Base-by-base conservation (phyloP, 1,140 invertebrate genomes). In the Drosophila nigromelanica region DNA sequence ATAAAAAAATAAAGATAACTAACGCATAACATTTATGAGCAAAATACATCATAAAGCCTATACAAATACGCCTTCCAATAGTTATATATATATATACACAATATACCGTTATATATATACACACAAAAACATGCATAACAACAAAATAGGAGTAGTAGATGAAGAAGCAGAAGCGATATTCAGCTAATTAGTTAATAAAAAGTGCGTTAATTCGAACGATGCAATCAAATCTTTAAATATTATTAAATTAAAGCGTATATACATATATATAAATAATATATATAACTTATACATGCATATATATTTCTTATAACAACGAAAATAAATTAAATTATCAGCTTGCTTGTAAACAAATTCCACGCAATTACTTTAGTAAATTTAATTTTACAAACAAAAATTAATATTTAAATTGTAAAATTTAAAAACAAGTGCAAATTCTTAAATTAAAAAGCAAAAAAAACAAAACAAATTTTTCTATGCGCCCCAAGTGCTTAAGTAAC, bases 361-460 rank as follows among this genome's bases (percentile, higher is more conserved):
- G 82, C 82, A 87, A 87, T 86, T 86, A 86, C 81, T 86, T 86
- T 87, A 86, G 80, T 50, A 77, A 71, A 73, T 70, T 86, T 86
- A 86, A 82, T 86, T 86, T 86, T 74, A 68, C 56, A 24, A 54
- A 55, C 7, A 51, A 50, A 47, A 24, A 24, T 59, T 42, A 18
- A 73, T 67, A 43, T 55, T 30, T 56, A 37, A 48, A 48, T 21
- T 48, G 50, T 43, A 30, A 63, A 63, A 30, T 56, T 27, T 66
- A 43, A 63, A 72, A 73, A 67, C 14, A 87, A 86, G 81, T 86
- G 82, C 71, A 81, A 86, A 86, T 85, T 81, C 63, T 48, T 24
- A 55, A 61, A 79, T 18, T 37, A 61, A 62, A 51, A 64, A 69
- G 67, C 48, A 42, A 51, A 62, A 64, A 3, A 66, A 51, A 42